A percentile compares a stretch with the other conserved stretches of the same genome.
Evolutionary conservation across 2,888 invertebrate species (phyloP).

Genomic region (Pomacea canaliculata): DNA sequence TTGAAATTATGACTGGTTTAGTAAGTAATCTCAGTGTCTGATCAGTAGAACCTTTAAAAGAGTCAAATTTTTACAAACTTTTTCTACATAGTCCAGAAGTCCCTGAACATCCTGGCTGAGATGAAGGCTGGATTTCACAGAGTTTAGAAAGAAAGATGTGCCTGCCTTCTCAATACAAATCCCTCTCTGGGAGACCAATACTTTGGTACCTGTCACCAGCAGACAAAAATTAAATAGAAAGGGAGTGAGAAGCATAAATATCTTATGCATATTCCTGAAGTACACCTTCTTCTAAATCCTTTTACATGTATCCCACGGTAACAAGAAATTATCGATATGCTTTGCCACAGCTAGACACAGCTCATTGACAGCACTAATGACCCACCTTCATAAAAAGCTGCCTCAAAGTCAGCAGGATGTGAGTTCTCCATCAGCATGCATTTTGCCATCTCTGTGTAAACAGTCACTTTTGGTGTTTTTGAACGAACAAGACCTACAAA

Average conservation of each 20-base stretch:
- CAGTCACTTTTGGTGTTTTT: conserved; percentile 93
- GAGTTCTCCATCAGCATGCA: conserved; percentile 94
- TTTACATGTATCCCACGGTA: no score
- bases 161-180: conserved; percentile 76
- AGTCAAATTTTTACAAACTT: conserved; percentile 40
- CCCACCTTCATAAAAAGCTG: conserved; percentile 68
- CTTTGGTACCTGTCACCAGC: conserved; percentile 75
- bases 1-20: no score
- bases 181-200: conserved; percentile 76
- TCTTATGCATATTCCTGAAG: no score
- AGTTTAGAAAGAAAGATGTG: conserved; percentile 73
- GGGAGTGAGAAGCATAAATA: not conserved
- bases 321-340: no score
- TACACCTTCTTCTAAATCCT: no score
- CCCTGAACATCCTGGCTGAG: conserved; percentile 70
- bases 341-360: no score
- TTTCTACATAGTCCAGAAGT: conserved; percentile 75
- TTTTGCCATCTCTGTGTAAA: conserved; percentile 86
- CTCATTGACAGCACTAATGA: not conserved
- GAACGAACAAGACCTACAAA: conserved; percentile 91
- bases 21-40: no score
- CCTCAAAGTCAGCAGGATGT: conserved; percentile 70
- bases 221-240: not conserved
- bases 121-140: conserved; percentile 66
- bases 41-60: no score